These are phyloP conservation scores for Eristalis pertinax DNA, from an alignment of 2,888 invertebrate species.

Conservation along the genomic window DNA sequence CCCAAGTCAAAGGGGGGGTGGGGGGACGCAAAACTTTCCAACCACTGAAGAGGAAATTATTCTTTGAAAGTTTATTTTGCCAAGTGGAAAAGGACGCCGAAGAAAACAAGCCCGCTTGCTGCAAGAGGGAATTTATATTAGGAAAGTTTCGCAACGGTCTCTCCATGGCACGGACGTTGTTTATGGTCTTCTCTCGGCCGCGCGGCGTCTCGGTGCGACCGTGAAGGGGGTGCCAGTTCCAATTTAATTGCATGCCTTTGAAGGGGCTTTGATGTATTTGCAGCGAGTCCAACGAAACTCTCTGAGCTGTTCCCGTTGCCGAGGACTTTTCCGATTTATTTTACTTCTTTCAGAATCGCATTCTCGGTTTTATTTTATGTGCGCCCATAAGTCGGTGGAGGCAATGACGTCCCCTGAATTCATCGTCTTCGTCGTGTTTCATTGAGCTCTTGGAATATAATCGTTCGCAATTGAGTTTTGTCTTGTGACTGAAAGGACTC, in stretches of 20 bases:
- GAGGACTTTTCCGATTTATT: conserved; percentile 30
- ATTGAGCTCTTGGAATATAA: background rate
- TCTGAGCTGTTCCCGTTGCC: background rate
- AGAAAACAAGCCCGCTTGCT: conserved; percentile 34
- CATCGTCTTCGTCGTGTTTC: background rate
- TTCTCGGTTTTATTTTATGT: background rate
- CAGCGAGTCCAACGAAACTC: conserved; percentile 2
- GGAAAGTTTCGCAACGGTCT: conserved; percentile 40
- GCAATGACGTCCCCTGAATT: background rate
- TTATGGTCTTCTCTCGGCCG: background rate
- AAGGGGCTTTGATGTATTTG: conserved; percentile 39
- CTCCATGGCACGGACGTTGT: conserved; percentile 23
- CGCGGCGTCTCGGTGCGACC: background rate
- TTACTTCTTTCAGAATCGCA: background rate
- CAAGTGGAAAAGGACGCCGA: conserved; percentile 10
- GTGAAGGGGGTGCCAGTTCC: conserved; percentile 17
- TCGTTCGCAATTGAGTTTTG: background rate
- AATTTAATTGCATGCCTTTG: conserved; percentile 62
- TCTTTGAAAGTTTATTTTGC: conserved; percentile 56
- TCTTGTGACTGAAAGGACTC: background rate
- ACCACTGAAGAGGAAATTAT: conserved; percentile 63
- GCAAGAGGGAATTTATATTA: conserved; percentile 58
- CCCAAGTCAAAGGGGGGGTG: background rate
- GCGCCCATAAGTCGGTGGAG: background rate
- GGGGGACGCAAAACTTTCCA: conserved; percentile 33